phyloP scores from a whole-genome alignment of 2,888 invertebrate species.

The Entomobrya multifasciata region DNA sequence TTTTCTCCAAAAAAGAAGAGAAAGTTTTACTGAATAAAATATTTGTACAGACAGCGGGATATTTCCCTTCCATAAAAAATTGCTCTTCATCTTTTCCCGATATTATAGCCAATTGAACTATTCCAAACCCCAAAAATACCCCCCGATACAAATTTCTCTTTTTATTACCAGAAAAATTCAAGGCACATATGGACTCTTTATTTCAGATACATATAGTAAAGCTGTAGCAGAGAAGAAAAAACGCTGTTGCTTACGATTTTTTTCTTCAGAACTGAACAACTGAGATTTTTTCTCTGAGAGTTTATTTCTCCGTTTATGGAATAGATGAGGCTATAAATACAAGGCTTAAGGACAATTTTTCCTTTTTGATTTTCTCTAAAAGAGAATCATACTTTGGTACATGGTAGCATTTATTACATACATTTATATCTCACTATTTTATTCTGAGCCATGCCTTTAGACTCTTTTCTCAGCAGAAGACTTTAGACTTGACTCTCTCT shows the following conservation, averaged over 20 bases:
- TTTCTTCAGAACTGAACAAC: no score
- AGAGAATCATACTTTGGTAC: conserved; percentile 37
- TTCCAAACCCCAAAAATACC: neutral
- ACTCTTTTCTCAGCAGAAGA: no score
- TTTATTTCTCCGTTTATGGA: conserved; percentile 55
- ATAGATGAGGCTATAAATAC: conserved; percentile 71
- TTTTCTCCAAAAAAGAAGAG: neutral
- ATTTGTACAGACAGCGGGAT: neutral
- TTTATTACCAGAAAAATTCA: neutral
- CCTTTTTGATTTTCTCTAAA: conserved; percentile 20
- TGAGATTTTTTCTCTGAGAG: conserved; percentile 4
- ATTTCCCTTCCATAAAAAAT: neutral
- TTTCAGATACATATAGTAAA: neutral
- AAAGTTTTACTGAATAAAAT: neutral
- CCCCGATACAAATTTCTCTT: conserved; percentile 22
- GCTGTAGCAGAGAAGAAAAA: neutral
- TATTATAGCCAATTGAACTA: conserved; percentile 19
- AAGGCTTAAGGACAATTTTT: conserved; percentile 68
- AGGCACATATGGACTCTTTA: no score
- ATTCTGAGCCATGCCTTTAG: conserved; percentile 46
- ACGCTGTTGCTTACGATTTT: conserved; percentile 7
- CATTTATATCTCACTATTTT: conserved; percentile 65
- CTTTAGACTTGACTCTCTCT: neutral
- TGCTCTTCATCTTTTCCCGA: neutral
- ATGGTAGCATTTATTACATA: conserved; percentile 39